Conservation (phyloP, 2,113 vertebrate genomes). For the Amblyopsis rosae region DNA sequence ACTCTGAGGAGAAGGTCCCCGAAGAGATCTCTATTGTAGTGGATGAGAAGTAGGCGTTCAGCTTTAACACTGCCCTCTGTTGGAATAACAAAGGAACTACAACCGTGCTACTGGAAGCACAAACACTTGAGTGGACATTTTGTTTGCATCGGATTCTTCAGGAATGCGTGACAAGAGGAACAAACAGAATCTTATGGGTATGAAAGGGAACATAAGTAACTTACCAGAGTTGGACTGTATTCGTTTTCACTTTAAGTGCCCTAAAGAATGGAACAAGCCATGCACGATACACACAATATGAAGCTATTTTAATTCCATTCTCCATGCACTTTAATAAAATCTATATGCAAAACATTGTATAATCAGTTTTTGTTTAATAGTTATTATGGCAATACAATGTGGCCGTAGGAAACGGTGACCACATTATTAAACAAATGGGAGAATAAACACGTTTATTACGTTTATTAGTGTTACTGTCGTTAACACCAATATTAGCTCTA, state of each 20-base stretch:
- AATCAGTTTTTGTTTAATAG: constrained; percentile 36
- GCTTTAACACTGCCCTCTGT: constrained; percentile 30
- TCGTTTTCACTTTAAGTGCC: constrained; percentile 7
- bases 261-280: constrained; percentile 33
- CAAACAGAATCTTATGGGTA: constrained; percentile 17
- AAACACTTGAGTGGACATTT: constrained; percentile 2
- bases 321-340: constrained; percentile 91
- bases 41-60: constrained; percentile 79
- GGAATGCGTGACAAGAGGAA: not conserved
- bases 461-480: too few species aligned
- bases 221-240: not conserved
- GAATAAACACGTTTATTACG: not conserved
- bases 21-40: constrained; percentile 82
- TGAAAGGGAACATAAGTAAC: constrained; percentile 7
- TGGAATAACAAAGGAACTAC: constrained; percentile 31
- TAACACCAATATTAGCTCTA: too few species aligned
- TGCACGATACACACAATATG: constrained; percentile 63
- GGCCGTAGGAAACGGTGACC: constrained; percentile 40
- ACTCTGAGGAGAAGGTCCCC: constrained; percentile 89
- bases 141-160: constrained; percentile 2
- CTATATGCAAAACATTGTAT: constrained; percentile 74
- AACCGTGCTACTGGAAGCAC: constrained; percentile 22
- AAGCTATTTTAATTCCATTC: constrained; percentile 83
- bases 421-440: not conserved
- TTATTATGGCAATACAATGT: constrained; percentile 33